phyloP scores from a whole-genome alignment of 2,888 invertebrate genomes.

The Synergus japonicus region DNA sequence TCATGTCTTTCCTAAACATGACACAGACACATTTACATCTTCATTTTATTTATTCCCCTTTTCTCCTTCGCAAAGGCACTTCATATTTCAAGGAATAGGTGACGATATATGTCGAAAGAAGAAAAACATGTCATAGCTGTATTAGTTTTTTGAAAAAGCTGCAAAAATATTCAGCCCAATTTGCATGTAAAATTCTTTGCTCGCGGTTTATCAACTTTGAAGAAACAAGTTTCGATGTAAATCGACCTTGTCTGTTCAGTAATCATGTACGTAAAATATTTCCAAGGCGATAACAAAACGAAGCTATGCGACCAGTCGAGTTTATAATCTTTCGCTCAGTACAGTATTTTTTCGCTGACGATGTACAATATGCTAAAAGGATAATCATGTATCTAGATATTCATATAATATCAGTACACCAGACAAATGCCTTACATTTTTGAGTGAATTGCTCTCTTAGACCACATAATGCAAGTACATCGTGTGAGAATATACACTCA shows the following conservation, averaged over 20 bases:
- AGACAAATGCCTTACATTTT: constrained; percentile 48
- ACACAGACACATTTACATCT: neutral
- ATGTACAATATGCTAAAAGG: constrained; percentile 61
- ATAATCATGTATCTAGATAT: constrained; percentile 65
- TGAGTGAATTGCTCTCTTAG: constrained; percentile 2
- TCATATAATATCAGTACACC: constrained; percentile 56
- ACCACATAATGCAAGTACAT: constrained; percentile 1
- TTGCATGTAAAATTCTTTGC: constrained; percentile 30
- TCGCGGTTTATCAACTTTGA: constrained; percentile 21
- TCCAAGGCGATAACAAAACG: constrained; percentile 9
- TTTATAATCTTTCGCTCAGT: constrained; percentile 30
- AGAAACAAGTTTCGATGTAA: constrained; percentile 29
- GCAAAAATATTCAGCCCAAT: constrained; percentile 6
- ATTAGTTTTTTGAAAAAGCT: neutral
- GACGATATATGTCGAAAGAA: neutral
- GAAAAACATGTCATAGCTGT: neutral
- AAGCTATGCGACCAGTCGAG: constrained; percentile 2
- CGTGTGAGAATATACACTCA: neutral
- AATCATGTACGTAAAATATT: neutral
- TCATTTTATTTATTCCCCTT: neutral
- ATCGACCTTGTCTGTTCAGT: constrained; percentile 4
- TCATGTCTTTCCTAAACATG: constrained; percentile 15
- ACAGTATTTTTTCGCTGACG: constrained; percentile 45
- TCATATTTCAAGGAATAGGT: neutral
- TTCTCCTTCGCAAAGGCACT: neutral